Evolutionary conservation across 2,888 invertebrate species (phyloP).

Genomic region (Hemaris fuciformis): DNA sequence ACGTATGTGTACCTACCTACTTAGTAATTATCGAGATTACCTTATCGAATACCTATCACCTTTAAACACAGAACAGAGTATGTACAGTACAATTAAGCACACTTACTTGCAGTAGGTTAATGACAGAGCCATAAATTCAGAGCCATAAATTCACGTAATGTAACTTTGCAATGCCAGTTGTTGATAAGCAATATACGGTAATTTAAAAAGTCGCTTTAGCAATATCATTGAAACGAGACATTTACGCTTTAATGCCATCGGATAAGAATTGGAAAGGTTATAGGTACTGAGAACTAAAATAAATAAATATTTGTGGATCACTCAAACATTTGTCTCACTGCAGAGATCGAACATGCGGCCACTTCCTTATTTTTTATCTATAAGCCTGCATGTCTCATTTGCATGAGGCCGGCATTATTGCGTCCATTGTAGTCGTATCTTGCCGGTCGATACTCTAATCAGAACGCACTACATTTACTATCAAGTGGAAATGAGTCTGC

Average conservation of each 20-base stretch:
- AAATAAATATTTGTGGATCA: too few species aligned
- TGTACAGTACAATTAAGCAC: not conserved
- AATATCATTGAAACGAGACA: not conserved
- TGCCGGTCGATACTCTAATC: too few species aligned
- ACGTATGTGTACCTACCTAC: too few species aligned
- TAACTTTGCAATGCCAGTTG: not conserved
- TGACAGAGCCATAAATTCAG: not conserved
- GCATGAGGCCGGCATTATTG: too few species aligned
- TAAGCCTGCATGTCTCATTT: too few species aligned
- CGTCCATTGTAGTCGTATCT: too few species aligned
- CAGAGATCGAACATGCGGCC: too few species aligned
- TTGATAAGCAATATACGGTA: not conserved
- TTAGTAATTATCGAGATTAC: not conserved
- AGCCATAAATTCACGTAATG: not conserved
- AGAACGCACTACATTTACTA: too few species aligned
- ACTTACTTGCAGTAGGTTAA: conserved; percentile 2
- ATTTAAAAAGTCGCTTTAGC: not conserved
- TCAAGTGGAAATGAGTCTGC: too few species aligned
- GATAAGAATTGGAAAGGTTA: not conserved
- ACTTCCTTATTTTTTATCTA: too few species aligned
- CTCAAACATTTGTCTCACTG: too few species aligned
- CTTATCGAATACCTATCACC: not conserved
- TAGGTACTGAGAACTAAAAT: not conserved
- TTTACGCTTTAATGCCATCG: not conserved
- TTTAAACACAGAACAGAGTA: not conserved